Evolutionary conservation across 1,140 invertebrate species (phyloP).

Genomic region (Brachionus asplanchnoidis): DNA sequence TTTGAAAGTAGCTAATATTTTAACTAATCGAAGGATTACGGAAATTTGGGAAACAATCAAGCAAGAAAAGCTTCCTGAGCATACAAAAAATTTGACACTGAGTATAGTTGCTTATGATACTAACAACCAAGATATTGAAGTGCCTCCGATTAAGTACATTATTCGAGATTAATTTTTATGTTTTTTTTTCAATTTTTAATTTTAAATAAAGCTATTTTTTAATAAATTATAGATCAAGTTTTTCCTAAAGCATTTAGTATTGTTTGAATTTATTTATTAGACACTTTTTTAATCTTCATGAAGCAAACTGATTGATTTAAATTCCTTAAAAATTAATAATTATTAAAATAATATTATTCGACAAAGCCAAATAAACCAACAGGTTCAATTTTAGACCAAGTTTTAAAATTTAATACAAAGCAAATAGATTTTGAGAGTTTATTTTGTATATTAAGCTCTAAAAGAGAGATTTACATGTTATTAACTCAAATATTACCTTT

Average conservation of each 20-base stretch:
- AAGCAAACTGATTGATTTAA: neutral
- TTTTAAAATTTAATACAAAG: neutral
- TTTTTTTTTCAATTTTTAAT: neutral
- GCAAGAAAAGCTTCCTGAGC: constrained; percentile 5
- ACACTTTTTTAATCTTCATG: neutral
- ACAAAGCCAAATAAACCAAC: neutral
- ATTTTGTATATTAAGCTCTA: constrained; percentile 15
- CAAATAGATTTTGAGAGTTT: constrained; percentile 1
- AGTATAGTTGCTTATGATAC: neutral
- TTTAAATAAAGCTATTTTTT: neutral
- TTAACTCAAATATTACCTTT: constrained; percentile 38
- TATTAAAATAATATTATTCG: neutral
- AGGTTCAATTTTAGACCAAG: neutral
- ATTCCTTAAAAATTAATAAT: neutral
- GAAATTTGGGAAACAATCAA: constrained; percentile 35
- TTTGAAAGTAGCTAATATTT: neutral
- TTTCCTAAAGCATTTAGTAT: neutral
- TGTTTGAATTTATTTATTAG: neutral
- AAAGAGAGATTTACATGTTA: constrained; percentile 3
- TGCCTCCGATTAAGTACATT: constrained; percentile 6
- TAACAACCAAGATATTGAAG: neutral
- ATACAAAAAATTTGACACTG: constrained; percentile 22
- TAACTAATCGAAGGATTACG: neutral
- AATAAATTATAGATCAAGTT: neutral
- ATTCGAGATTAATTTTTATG: constrained; percentile 9